These are phyloP conservation scores for Pleuronectes platessa DNA, from an alignment of 2,113 vertebrate species.

Conservation along the genomic window DNA sequence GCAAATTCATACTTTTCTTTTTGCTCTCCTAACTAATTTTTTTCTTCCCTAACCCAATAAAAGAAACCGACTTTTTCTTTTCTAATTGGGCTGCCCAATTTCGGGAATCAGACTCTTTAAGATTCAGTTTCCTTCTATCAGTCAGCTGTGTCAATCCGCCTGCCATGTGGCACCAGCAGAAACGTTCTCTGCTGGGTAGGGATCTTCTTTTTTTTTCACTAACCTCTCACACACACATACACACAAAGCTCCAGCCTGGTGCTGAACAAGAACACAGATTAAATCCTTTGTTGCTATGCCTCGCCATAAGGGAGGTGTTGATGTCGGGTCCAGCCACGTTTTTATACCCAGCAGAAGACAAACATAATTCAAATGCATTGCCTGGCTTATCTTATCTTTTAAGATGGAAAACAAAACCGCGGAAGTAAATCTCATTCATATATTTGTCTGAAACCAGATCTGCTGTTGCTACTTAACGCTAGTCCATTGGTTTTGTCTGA, in stretches of 20 bases:
- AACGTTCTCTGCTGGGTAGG: constrained; percentile 4
- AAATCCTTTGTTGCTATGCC: constrained; percentile 23
- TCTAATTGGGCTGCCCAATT: constrained; percentile 23
- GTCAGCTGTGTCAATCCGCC: constrained; percentile 38
- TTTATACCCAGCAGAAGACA: constrained; percentile 31
- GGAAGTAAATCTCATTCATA: constrained; percentile 59
- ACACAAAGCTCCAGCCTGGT: constrained; percentile 22
- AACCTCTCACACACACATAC: constrained; percentile 11
- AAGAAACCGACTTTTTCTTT: neutral
- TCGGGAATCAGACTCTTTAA: neutral
- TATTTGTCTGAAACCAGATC: constrained; percentile 65
- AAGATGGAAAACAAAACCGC: constrained; percentile 55
- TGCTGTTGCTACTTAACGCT: constrained; percentile 67
- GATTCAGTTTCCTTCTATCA: constrained; percentile 27
- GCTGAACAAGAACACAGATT: constrained; percentile 23
- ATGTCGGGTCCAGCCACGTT: constrained; percentile 30
- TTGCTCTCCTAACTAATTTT: neutral
- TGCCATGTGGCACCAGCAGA: constrained; percentile 18
- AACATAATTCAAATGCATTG: constrained; percentile 68
- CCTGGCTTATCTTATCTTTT: constrained; percentile 57
- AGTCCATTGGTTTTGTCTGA: constrained; percentile 76
- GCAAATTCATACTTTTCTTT: constrained; percentile 6
- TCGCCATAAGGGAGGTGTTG: constrained; percentile 22
- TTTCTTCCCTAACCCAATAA: neutral
- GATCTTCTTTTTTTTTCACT: constrained; percentile 13